Conservation (phyloP, 2,888 invertebrate species). For the Ligdia adustata region DNA sequence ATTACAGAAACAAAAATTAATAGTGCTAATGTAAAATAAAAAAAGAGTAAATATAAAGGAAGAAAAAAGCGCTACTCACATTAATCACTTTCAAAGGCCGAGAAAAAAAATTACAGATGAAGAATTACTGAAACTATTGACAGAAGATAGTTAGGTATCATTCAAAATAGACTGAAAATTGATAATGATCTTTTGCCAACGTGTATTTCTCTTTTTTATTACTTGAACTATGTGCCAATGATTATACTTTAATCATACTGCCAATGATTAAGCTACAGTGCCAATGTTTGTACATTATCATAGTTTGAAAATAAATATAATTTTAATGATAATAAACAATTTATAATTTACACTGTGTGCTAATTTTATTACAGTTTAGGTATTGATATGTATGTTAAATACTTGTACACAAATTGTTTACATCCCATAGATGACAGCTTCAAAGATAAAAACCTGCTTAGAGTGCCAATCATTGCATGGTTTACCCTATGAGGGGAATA, state of each 20-base stretch:
- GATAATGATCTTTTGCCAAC: background rate
- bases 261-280: background rate
- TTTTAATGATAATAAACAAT: background rate
- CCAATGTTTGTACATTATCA: background rate
- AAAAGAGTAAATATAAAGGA: background rate
- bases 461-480: background rate
- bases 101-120: background rate
- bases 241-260: background rate
- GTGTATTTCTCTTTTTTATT: background rate
- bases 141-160: background rate
- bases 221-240: background rate
- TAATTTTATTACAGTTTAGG: background rate
- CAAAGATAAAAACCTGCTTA: background rate
- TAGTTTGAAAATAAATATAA: background rate
- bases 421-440: background rate
- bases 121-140: background rate
- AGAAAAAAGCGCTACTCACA: background rate
- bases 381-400: background rate
- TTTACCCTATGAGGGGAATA: too few species aligned
- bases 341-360: background rate
- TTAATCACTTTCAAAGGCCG: background rate
- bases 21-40: background rate
- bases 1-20: background rate
- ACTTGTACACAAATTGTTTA: background rate
- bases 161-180: background rate